Base-by-base conservation (phyloP, 2,888 invertebrate genomes). In the Nomada ruficornis region DNA sequence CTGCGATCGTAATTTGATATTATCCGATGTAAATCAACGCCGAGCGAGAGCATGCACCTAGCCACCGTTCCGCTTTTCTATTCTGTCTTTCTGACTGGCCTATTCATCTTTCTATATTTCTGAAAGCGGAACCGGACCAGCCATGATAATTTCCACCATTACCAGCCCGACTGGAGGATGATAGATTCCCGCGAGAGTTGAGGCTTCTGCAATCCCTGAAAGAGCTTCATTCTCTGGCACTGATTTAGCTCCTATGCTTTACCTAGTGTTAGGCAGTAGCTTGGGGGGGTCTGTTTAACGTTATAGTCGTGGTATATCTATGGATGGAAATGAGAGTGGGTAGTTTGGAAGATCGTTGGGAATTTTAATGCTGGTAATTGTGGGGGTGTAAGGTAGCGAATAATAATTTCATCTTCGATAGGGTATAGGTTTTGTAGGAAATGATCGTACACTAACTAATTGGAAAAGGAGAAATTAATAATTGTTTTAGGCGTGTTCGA, bases 1-100 rank as follows among this genome's bases (percentile, higher is more conserved):
- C 70, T 57, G 69, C 76, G 84, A 89, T 90, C 89, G 84, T 86
- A 89, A 90, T 89, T 89, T 86, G 87, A 87, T 88, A 88, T 81
- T 86, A 88, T 86, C 88, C 84, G 67, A 77, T 70, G 81, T 88
- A 84, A 88, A 88, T 88, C 81, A 88, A 83, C 65, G 77, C 79
- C 67, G 20, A n/a, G 47, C 55, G 55, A 57, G 50, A 59, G 65
- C 59, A 57, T 74, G 13, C 72, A 71, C 60, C 63, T 54, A 44
- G 57, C 74, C 71, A 68, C 50, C 59, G 68, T 71, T 73, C 52
- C 62, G n/a, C 20, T 54, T 54, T 55, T 60, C 54, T 44, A 20
- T 68, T 57, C 9, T 23, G 9, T 11, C 50, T 18, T 20, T 26
- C 9, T 4, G 9, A 70, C 60, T 23, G 50, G 23, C 23, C 60